Base-by-base conservation (phyloP, 2,113 vertebrate species). In the Romanogobio albipinnatus region DNA sequence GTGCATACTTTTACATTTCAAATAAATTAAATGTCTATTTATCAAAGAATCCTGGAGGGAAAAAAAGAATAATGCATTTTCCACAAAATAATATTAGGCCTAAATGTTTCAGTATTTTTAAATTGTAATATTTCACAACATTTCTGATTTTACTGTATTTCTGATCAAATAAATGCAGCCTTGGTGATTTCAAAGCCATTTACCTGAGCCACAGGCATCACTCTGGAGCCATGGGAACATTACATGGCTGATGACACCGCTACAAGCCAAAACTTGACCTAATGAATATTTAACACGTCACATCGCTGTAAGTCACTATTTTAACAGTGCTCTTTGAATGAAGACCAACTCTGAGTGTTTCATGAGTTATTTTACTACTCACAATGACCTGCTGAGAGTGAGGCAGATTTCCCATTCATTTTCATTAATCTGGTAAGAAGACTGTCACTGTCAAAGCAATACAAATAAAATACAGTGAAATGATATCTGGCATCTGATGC, bases 381-480 rank as follows among this genome's bases (percentile, higher is more conserved):
- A 4, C 8, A 68, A 22, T 22, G 33, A 39, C 36, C 29, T 39
- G 53, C 29, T 39, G 9, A 56, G 33, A 58, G 29, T n/a, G 29
- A 1, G 75, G 9, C 29, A n/a, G 75, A 19, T 77, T 77, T 24
- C 33, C 17, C 19, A 43, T 78, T 22, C 33, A 78, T 78, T 39
- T 59, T 78, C 76, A 9, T 59, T 59, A 43, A 43, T 78, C 22
- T 22, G 49, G 26, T 76, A 56, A 10, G 47, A 76, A 76, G 49
- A 77, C 11, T 76, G 51, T 19, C 49, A 53, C 33, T 39, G 53
- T 58, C 51, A 77, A 13, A 36, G 53, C 33, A 58, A 77, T 77
- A 77, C n/a, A 77, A 33, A 36, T 56, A 4, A 56, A 68, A 39
- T 39, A 11, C 17, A 22, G 0, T 70, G 36, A 43, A 70, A 43